Base-by-base conservation (phyloP, 2,797 vertebrate genomes). In the Sciurus vulgaris region DNA sequence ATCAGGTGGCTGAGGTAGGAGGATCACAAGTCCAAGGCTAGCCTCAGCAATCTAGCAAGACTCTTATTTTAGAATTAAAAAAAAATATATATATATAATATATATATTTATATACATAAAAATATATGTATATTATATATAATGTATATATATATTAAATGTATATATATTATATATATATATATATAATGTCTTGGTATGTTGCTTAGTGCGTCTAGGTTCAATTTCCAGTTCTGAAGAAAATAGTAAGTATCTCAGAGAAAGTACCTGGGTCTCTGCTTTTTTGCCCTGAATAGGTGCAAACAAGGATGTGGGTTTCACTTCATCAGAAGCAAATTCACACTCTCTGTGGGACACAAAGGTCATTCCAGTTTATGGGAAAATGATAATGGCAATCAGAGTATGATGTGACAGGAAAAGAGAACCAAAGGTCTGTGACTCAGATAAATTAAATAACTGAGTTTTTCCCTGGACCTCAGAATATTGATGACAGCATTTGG, bases 271-370 rank as follows among this genome's bases (percentile, higher is more conserved):
- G 33, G 67, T 38, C 26, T 95, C 69, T 85, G 41, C n/a, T 38
- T 81, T 92, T 97, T 41, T 89, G 44, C 33, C 51, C n/a, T 88
- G 7, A 8, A 18, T 73, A 86, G 22, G 10, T n/a, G 1, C 17
- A 44, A 82, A 49, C 41, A 90, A 63, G 14, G 24, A 72, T 11
- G 79, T 30, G 26, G 70, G 12, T 7, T 86, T 90, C 12, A 38
- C 54, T 85, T 94, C n/a, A 69, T 86, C 47, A 93, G 30, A 89
- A 22, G n/a, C 28, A 63, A 97, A 65, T 14, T 1, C 7, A 81
- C 33, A 54, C 6, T 65, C 2, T 63, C 44, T 56, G 30, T 65
- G 26, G 65, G 49, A 73, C 76, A 85, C 10, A 67, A 81, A 77
- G 70, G 13, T 84, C 18, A 82, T 69, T 35, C 70, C 41, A 73